phyloP scores from a whole-genome alignment of 2,113 vertebrate species.

The Pipa parva region DNA sequence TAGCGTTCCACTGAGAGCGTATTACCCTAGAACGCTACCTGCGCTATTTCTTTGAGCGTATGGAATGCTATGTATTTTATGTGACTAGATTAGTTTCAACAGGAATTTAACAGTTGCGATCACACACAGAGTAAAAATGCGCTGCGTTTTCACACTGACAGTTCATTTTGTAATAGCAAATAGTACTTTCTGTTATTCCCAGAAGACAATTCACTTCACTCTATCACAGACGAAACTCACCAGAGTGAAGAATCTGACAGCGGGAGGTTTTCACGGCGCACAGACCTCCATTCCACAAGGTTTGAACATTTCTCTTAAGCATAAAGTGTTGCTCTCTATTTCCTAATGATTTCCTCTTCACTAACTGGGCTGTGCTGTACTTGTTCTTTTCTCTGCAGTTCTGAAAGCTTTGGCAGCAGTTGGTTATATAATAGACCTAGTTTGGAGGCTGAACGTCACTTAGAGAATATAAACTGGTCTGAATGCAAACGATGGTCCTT shows the following conservation, averaged over 20 bases:
- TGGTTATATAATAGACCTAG: slow-evolving; percentile 52
- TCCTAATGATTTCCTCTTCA: not conserved
- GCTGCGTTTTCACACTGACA: no score
- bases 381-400: slow-evolving; percentile 40
- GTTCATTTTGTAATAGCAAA: no score
- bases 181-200: not conserved
- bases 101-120: no score
- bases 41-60: no score
- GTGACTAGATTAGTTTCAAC: no score
- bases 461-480: slow-evolving; percentile 23
- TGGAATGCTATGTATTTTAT: no score
- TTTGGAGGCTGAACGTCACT: slow-evolving; percentile 9
- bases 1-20: no score
- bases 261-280: slow-evolving; percentile 56
- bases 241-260: slow-evolving; percentile 49
- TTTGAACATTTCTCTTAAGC: not conserved
- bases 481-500: slow-evolving; percentile 46
- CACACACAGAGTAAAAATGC: no score
- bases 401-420: slow-evolving; percentile 52
- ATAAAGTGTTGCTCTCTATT: not conserved
- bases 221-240: slow-evolving; percentile 46
- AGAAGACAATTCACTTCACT: slow-evolving; percentile 66
- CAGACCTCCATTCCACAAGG: slow-evolving; percentile 35
- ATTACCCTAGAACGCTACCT: no score
- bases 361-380: not conserved